Evolutionary conservation across 2,888 invertebrate genomes (phyloP), one percentile per base, ranked within the genome.

Genomic region (Caradrina kadenii): DNA sequence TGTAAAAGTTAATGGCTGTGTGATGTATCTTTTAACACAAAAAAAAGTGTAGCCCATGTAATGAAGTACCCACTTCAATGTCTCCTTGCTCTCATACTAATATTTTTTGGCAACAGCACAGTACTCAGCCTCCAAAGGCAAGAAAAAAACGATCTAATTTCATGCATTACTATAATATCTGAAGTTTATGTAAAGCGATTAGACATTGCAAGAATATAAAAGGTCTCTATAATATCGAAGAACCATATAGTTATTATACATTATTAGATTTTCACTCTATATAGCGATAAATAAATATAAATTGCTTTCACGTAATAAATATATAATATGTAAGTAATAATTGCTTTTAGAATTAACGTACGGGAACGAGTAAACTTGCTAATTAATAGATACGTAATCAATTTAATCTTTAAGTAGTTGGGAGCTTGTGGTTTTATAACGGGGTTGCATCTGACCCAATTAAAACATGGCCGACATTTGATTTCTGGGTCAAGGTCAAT

Each of bases 401-500:
- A 76, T 73, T n/a, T 62, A 53, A 59, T 63, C 49, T 35, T 19
- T 26, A 26, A 66, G 39, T 63, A 15, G 13, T 31, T 35, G 62
- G 26, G 42, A 45, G 63, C 45, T 50, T 55, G 54, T 35, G 54
- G 59, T 62, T 68, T 55, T 54, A 62, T 68, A 55, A 42, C 49
- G 19, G 31, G 15, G 31, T 54, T 63, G 52, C 54, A 75, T 65
- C 75, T 60, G 55, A 65, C 69, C 62, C 8, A 59, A 56, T 56
- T 59, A 42, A 55, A 53, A 31, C 49, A 62, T 31, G 48, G 17
- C 45, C 21, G 42, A 42, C 26, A 53, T 35, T 17, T 11, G 63
- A 55, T 68, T 62, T 39, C 17, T 79, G 31, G 58, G 79, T 64
- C 76, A 76, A 79, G 69, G 69, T 11, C 58, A 39, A 64, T 50